Conservation (phyloP, 2,113 vertebrate genomes). For the Arenaria interpres region DNA sequence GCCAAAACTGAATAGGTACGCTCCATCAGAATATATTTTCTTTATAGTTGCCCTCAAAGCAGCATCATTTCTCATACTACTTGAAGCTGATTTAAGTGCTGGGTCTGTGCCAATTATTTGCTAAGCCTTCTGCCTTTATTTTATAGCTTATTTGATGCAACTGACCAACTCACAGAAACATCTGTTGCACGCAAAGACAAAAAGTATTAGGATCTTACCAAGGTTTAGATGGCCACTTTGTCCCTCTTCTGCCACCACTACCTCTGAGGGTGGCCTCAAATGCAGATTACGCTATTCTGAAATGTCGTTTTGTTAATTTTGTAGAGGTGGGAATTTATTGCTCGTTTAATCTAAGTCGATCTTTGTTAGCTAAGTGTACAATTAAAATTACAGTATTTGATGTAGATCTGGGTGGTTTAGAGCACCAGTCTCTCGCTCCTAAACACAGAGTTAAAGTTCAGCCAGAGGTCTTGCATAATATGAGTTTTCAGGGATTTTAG, state of each 20-base stretch:
- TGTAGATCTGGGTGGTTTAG: slow-evolving; percentile 14
- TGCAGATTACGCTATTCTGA: not conserved
- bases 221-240: not conserved
- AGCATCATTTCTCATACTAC: slow-evolving; percentile 69
- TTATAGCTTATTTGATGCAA: slow-evolving; percentile 64
- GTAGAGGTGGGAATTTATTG: not conserved
- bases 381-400: slow-evolving; percentile 26
- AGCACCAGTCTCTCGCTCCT: slow-evolving; percentile 58
- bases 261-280: not conserved
- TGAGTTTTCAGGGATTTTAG: slow-evolving; percentile 74
- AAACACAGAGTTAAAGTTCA: slow-evolving; percentile 73
- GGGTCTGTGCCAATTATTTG: slow-evolving; percentile 67
- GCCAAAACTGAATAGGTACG: slow-evolving; percentile 64
- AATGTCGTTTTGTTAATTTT: slow-evolving; percentile 12
- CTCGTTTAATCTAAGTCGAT: slow-evolving; percentile 4
- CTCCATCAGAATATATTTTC: slow-evolving; percentile 44
- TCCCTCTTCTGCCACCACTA: slow-evolving; percentile 7
- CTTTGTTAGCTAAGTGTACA: slow-evolving; percentile 30
- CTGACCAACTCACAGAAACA: slow-evolving; percentile 69
- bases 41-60: slow-evolving; percentile 57
- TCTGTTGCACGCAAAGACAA: slow-evolving; percentile 63
- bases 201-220: slow-evolving; percentile 36
- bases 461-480: slow-evolving; percentile 75
- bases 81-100: slow-evolving; percentile 64
- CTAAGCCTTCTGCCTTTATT: slow-evolving; percentile 67